Percentiles rank a stretch among this genome's conserved stretches.
phyloP scores from a whole-genome alignment of 2,113 vertebrate species.

The Morone chrysops region DNA sequence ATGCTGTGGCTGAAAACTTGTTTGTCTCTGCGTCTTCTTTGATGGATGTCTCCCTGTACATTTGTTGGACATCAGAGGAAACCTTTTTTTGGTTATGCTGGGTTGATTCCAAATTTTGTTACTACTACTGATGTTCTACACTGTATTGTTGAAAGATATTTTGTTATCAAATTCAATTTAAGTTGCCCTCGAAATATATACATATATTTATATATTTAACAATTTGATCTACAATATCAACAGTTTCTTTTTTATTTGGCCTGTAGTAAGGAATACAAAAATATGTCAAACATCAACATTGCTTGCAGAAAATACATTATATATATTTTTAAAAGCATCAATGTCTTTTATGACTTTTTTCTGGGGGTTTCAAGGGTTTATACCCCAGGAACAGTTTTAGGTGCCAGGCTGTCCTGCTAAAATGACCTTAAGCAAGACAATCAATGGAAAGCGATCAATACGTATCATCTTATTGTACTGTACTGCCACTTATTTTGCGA shows the following conservation, averaged over 20 bases:
- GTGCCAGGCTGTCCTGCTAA: too few species aligned
- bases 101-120: neutral
- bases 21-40: slow-evolving; percentile 17
- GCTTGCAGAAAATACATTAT: neutral
- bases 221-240: too few species aligned
- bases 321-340: neutral
- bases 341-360: neutral
- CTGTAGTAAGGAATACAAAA: neutral
- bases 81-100: neutral
- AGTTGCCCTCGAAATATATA: neutral
- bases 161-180: neutral
- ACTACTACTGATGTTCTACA: neutral
- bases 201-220: too few species aligned
- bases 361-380: neutral
- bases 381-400: neutral
- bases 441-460: neutral
- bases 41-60: slow-evolving; percentile 22
- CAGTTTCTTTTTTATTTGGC: neutral
- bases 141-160: neutral
- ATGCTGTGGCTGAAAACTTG: slow-evolving; percentile 8
- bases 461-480: neutral
- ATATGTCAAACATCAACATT: neutral
- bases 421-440: neutral
- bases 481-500: neutral
- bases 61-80: slow-evolving; percentile 32